phyloP scores from a whole-genome alignment of 2,797 vertebrate genomes.

The Sternotherus odoratus region DNA sequence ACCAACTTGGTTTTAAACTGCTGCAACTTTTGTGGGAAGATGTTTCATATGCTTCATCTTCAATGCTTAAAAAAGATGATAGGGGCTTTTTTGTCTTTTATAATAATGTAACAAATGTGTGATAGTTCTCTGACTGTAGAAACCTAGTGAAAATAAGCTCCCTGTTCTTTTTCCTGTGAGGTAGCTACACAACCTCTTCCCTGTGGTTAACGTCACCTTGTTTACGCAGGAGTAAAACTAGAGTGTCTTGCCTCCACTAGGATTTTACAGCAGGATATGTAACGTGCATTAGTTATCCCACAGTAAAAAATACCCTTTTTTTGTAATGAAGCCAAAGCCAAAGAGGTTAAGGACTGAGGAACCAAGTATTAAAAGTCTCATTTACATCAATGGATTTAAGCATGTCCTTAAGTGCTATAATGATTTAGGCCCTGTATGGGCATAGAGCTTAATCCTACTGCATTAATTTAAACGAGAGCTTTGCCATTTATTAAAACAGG shows the following conservation, averaged over 20 bases:
- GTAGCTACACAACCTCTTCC: accelerated
- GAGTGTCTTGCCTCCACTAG: background rate
- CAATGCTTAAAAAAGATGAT: background rate
- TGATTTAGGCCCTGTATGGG: background rate
- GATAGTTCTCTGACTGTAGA: background rate
- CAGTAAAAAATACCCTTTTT: background rate
- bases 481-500: background rate
- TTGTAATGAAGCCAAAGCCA: background rate
- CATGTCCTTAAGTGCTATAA: background rate
- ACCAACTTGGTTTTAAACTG: background rate
- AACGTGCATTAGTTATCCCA: background rate
- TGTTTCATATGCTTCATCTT: background rate
- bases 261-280: background rate
- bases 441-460: background rate
- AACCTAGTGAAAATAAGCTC: background rate
- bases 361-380: background rate
- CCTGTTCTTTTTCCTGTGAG: accelerated
- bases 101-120: accelerated
- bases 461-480: background rate
- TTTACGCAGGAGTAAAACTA: background rate
- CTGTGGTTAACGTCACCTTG: background rate
- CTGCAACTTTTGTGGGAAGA: accelerated
- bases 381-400: background rate
- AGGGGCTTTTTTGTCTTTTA: background rate
- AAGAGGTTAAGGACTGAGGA: background rate